These are phyloP conservation scores for Fringilla coelebs DNA, from an alignment of 2,797 vertebrate species.

Conservation along the genomic window DNA sequence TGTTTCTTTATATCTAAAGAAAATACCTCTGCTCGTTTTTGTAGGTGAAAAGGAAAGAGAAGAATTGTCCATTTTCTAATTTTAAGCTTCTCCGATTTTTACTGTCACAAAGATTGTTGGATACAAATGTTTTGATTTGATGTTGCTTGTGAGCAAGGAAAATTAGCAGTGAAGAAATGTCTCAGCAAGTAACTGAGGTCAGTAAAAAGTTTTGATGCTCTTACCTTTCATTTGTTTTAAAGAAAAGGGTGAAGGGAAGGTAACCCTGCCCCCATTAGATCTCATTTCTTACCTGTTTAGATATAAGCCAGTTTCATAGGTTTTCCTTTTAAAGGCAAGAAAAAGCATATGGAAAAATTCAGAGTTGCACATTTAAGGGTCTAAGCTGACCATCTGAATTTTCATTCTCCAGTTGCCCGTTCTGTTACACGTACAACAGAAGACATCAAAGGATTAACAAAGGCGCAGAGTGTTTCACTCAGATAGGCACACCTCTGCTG, in stretches of 20 bases:
- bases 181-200: not conserved
- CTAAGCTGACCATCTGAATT: not conserved
- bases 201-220: not conserved
- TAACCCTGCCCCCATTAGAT: accelerated
- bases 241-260: not conserved
- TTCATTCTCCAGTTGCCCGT: not conserved
- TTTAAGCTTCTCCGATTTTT: not conserved
- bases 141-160: not conserved
- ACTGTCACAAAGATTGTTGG: not conserved
- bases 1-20: not conserved
- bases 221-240: not conserved
- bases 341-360: not conserved
- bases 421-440: not conserved
- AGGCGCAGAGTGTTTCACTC: not conserved
- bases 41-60: not conserved
- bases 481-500: not conserved
- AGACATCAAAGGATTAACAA: not conserved
- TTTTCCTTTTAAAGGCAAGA: not conserved
- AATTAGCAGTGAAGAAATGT: not conserved
- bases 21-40: not conserved
- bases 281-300: not conserved
- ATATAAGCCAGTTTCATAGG: not conserved
- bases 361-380: not conserved
- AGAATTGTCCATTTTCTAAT: not conserved
- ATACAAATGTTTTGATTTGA: not conserved